These are phyloP conservation scores for Spinus olivaceus DNA, from an alignment of 2,797 vertebrate genomes.

Conservation along the genomic window DNA sequence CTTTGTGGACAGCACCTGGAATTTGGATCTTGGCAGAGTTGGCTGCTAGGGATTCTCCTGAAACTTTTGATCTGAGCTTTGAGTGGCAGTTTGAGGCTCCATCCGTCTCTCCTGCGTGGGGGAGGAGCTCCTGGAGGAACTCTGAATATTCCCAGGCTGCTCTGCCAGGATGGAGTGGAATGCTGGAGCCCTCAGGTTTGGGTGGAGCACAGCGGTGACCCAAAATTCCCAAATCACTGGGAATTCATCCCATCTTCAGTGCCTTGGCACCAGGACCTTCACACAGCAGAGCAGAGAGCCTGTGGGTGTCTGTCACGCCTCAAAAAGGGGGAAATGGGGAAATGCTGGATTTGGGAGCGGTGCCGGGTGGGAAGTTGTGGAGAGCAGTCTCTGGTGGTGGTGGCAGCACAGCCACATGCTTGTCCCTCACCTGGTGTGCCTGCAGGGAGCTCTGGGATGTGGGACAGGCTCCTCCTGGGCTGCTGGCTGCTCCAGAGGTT, in stretches of 20 bases:
- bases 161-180: accelerated
- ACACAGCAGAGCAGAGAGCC: neutral
- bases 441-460: neutral
- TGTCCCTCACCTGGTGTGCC: neutral
- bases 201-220: accelerated
- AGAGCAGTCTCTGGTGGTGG: neutral
- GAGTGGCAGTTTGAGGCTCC: constrained; percentile 10
- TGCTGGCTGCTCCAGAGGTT: neutral
- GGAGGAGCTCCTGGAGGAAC: neutral
- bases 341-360: accelerated
- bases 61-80: neutral
- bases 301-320: neutral
- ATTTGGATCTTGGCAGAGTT: neutral
- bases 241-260: neutral
- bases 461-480: neutral
- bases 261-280: neutral
- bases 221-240: neutral
- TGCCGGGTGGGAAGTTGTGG: accelerated
- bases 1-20: neutral
- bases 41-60: neutral
- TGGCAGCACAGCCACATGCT: neutral
- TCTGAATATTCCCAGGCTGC: neutral
- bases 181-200: accelerated
- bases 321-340: accelerated
- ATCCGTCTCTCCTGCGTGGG: neutral